These are phyloP conservation scores for Rhizomys pruinosus DNA, from an alignment of 2,113 vertebrate genomes.

Conservation along the genomic window DNA sequence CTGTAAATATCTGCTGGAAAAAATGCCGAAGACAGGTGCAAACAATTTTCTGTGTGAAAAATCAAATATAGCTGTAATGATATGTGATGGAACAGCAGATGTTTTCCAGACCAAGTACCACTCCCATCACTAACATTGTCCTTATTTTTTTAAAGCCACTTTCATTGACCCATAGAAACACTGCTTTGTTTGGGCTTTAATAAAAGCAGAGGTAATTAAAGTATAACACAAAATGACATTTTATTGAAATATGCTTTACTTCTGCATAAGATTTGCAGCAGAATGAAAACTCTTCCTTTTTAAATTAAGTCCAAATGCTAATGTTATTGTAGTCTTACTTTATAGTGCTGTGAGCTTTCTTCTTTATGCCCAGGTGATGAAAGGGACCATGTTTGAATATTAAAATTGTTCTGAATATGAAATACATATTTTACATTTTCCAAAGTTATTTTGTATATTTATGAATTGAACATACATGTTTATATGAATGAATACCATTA, in stretches of 20 bases:
- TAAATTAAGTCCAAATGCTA: constrained; percentile 83
- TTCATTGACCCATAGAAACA: constrained; percentile 77
- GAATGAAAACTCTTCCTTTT: constrained; percentile 79
- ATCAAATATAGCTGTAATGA: constrained; percentile 66
- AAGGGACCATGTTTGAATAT: constrained; percentile 38
- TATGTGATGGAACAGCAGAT: constrained; percentile 69
- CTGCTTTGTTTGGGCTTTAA: constrained; percentile 72
- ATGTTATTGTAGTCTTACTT: constrained; percentile 78
- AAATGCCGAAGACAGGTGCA: constrained; percentile 70
- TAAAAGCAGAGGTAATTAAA: constrained; percentile 77
- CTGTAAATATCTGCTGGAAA: constrained; percentile 72
- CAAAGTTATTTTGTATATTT: constrained; percentile 63
- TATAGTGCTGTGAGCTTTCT: constrained; percentile 72
- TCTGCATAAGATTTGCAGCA: constrained; percentile 74
- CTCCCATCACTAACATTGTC: constrained; percentile 73
- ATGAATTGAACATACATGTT: constrained; percentile 54
- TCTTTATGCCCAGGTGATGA: constrained; percentile 80
- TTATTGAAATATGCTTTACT: constrained; percentile 76
- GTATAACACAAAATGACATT: constrained; percentile 75
- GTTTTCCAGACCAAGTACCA: constrained; percentile 69
- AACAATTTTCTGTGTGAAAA: constrained; percentile 80
- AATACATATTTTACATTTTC: constrained; percentile 64
- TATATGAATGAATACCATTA: constrained; percentile 62
- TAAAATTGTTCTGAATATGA: constrained; percentile 71
- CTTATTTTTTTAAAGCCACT: constrained; percentile 69